phyloP scores from a whole-genome alignment of 53 echinoderm and acorn worm genomes.

The Echinometra lucunter region DNA sequence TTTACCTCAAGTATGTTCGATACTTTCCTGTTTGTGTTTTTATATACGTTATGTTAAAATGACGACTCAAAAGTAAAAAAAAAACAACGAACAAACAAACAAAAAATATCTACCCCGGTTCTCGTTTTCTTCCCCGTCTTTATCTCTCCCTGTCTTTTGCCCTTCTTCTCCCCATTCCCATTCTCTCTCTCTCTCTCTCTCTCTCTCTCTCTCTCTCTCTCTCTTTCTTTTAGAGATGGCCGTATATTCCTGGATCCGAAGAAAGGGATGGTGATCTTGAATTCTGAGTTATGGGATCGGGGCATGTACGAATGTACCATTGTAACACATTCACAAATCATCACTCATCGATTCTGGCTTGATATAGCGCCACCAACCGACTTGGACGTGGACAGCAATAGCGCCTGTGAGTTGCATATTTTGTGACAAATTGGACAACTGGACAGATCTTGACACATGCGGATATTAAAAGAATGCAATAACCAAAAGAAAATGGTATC shows the following conservation, averaged over 20 bases:
- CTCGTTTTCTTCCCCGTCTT: no score
- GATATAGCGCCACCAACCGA: conserved; percentile 69
- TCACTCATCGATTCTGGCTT: conserved; percentile 59
- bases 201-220: background rate
- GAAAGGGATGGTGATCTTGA: conserved; percentile 81
- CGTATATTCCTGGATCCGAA: conserved; percentile 80
- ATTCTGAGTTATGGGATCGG: conserved; percentile 76
- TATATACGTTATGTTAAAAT: no score
- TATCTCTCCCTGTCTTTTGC: background rate
- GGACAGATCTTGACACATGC: no score
- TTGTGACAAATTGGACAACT: background rate
- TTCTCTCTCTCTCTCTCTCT: conserved; percentile 18
- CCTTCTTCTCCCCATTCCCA: background rate
- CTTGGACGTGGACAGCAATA: conserved; percentile 52
- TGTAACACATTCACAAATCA: background rate
- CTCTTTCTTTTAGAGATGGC: conserved; percentile 54
- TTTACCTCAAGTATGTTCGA: no score
- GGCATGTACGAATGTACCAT: conserved; percentile 77
- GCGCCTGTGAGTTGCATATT: conserved; percentile 50
- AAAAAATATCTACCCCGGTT: no score
- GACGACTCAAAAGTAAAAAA: no score
- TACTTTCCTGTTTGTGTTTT: no score
- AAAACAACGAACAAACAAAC: no score
- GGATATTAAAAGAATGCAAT: no score
- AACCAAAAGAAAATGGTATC: no score